Evolutionary conservation across 2,113 vertebrate genomes (phyloP).

Genomic region (Cheilinus undulatus): DNA sequence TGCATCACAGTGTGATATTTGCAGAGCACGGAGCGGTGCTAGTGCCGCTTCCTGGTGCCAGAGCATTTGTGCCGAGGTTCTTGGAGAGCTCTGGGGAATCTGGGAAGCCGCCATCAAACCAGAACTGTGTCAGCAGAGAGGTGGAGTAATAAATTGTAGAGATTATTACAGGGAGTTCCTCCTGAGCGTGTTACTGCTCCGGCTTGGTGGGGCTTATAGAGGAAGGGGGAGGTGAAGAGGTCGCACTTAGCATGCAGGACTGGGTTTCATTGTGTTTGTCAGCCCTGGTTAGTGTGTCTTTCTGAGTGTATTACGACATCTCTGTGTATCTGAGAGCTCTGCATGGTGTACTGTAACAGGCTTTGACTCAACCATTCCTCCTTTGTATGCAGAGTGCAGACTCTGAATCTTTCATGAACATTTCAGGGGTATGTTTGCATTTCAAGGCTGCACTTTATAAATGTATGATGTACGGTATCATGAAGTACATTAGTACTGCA

Average conservation of each 20-base stretch:
- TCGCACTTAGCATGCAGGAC: constrained; percentile 16
- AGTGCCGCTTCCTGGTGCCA: constrained; percentile 32
- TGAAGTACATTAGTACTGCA: not conserved
- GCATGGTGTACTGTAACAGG: constrained; percentile 7
- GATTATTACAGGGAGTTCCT: constrained; percentile 60
- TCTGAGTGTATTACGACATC: constrained; percentile 17
- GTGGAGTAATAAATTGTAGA: constrained; percentile 50
- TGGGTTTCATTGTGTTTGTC: constrained; percentile 12
- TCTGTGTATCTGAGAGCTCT: constrained; percentile 15
- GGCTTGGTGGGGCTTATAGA: constrained; percentile 2
- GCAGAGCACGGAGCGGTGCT: constrained; percentile 20
- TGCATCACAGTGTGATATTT: constrained; percentile 49
- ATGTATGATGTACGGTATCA: not conserved
- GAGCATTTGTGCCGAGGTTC: constrained; percentile 36
- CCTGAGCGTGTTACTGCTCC: constrained; percentile 14
- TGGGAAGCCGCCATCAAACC: constrained; percentile 63
- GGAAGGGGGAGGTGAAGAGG: constrained; percentile 29
- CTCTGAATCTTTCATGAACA: constrained; percentile 59
- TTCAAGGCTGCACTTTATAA: constrained; percentile 8
- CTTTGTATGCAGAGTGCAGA: constrained; percentile 22
- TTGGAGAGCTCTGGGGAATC: constrained; percentile 55
- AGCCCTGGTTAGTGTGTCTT: constrained; percentile 7
- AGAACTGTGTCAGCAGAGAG: constrained; percentile 63
- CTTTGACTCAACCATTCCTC: constrained; percentile 22
- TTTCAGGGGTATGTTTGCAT: not conserved